Evolutionary conservation across 2,888 invertebrate genomes (phyloP), one percentile per base, ranked within the genome.

Genomic region (Harmothoe impar): DNA sequence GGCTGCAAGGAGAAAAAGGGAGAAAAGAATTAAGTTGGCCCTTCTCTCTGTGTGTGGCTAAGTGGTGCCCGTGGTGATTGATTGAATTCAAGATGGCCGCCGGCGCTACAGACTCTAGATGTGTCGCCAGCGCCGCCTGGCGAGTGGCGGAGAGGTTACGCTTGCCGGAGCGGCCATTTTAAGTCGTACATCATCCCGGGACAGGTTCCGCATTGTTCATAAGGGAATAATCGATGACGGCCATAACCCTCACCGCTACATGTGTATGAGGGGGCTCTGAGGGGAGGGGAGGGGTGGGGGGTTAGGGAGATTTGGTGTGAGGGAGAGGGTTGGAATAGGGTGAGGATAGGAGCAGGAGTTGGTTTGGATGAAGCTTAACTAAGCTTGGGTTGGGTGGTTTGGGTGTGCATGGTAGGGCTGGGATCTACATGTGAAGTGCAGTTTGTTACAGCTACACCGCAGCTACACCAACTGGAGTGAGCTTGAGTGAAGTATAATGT

Each of bases 1-100:
- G 43, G 3, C 43, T 43, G 5, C 5, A 12, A 62, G 62, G 25
- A 72, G 72, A 72, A 72, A 72, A 72, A 72, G 15, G 29, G 72
- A 72, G 72, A 72, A 72, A 72, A 72, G 72, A 72, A 72, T 72
- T 72, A 72, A 72, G 72, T 72, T 72, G 62, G 20, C 62, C 62
- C 43, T 43, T 62, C 23, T 20, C 72, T n/a, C 72, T 29, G n/a
- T 29, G 72, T 72, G 72, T 29, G 31, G 72, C 72, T 72, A 72
- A 72, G 72, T 72, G 72, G 72, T 15, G 72, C 29, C 72, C 29
- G 25, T 72, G 10, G 43, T 43, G 72, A 72, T 72, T 23, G 72
- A 72, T 72, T 23, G 31, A 25, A 29, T 72, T 72, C 72, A 72
- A 72, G 25, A 72, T 72, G 72, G 72, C 25, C 17, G 29, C 72